Evolutionary conservation across 2,888 invertebrate species (phyloP).

Genomic region (Xiphydria camelus): DNA sequence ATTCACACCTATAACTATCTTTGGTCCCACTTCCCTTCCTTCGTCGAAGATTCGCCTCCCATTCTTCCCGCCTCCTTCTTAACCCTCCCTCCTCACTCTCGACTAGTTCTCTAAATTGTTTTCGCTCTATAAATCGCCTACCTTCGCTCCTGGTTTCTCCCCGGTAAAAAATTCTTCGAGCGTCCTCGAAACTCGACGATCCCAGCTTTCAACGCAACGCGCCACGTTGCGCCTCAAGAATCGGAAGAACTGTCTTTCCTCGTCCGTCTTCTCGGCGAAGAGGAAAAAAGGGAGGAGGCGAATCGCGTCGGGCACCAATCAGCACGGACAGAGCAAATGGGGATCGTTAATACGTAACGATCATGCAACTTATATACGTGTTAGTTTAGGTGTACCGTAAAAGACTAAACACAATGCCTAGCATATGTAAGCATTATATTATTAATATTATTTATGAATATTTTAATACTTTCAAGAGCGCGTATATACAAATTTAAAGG

Average conservation of each 20-base stretch:
- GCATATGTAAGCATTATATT: constrained; percentile 45
- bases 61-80: constrained; percentile 6
- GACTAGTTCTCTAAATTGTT: too few relatives aligned
- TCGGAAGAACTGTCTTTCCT: too few relatives aligned
- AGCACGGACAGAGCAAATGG: neutral
- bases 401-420: constrained; percentile 52
- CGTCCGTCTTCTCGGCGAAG: too few relatives aligned
- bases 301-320: too few relatives aligned
- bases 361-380: constrained; percentile 47
- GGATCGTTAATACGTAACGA: constrained; percentile 23
- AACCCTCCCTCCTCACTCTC: neutral
- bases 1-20: constrained; percentile 1
- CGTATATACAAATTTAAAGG: too few relatives aligned
- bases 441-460: constrained; percentile 54
- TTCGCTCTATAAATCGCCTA: neutral
- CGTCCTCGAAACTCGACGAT: neutral
- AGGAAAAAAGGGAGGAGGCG: neutral
- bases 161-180: neutral
- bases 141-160: too few relatives aligned
- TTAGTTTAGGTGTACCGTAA: constrained; percentile 48
- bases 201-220: neutral
- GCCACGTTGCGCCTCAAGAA: neutral
- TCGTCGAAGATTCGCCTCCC: constrained; percentile 11
- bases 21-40: constrained; percentile 5
- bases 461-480: constrained; percentile 51